Evolutionary conservation across 1,140 invertebrate species (phyloP), one percentile per base, ranked within the genome.

Genomic region (Drosophila sulfurigaster): DNA sequence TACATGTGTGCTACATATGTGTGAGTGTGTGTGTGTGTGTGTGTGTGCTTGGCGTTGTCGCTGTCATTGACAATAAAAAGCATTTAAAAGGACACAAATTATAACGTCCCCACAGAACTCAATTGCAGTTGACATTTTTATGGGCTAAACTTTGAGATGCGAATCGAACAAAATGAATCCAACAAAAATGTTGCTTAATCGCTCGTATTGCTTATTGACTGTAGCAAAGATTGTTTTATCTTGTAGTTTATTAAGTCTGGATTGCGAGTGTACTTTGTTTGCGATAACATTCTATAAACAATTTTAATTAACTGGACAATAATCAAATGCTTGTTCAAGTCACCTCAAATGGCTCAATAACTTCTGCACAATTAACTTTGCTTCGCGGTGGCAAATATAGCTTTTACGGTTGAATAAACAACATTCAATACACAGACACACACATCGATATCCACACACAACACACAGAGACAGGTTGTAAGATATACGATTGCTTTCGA

Each of bases 41-140:
- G 60, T 46, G 38, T 64, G 74, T 58, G 30, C 20, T 63, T 67
- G 54, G 75, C 78, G 68, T 65, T 68, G 76, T 64, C 73, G 62
- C 60, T 70, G 79, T 57, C 75, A 79, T 81, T 52, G 86, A 51
- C 85, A 76, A 81, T 90, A 89, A 89, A 89, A 81, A 85, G 74
- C 85, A 75, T 90, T 89, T 90, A 90, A 89, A 90, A 89, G 74
- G 78, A 77, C 81, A 89, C 86, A 90, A 90, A 89, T 89, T 90
- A 81, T 69, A 74, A 58, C 60, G 59, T 46, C 30, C 62, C 54
- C 59, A 20, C 45, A 35, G 43, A 56, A 67, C 15, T 73, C 46
- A 78, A 81, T 76, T 81, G 70, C 77, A 56, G 72, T 52, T 62
- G 75, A 64, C 86, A 70, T 51, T 85, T 88, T 89, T 66, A 88